phyloP scores from a whole-genome alignment of 1,140 invertebrate species.

The Wasmannia auropunctata region DNA sequence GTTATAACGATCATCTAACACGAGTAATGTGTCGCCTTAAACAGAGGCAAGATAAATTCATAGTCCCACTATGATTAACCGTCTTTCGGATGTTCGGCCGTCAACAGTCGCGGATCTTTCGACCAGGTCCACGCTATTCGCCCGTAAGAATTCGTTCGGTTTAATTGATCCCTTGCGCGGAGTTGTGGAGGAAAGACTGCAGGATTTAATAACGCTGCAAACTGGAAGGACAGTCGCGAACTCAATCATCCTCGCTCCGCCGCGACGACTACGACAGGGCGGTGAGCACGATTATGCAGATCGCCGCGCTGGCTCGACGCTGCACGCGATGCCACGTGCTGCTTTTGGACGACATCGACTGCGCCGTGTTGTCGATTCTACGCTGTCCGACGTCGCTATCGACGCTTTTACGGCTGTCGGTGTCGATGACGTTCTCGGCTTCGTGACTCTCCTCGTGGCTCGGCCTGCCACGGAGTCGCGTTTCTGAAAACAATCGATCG shows the following conservation, averaged over 20 bases:
- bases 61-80: background rate
- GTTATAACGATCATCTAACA: background rate
- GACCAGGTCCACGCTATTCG: slow-evolving; percentile 35
- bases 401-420: slow-evolving; percentile 56
- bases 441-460: slow-evolving; percentile 50
- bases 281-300: slow-evolving; percentile 68
- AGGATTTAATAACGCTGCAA: slow-evolving; percentile 52
- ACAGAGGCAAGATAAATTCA: slow-evolving; percentile 13
- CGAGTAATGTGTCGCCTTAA: background rate
- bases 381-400: slow-evolving; percentile 65
- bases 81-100: background rate
- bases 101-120: background rate
- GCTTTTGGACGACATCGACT: slow-evolving; percentile 82
- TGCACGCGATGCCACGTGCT: slow-evolving; percentile 41
- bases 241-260: slow-evolving; percentile 27
- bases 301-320: slow-evolving; percentile 47
- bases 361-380: slow-evolving; percentile 81
- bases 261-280: slow-evolving; percentile 66
- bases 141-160: slow-evolving; percentile 12
- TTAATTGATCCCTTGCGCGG: slow-evolving; percentile 70
- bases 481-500: slow-evolving; percentile 53
- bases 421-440: slow-evolving; percentile 61
- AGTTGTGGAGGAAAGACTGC: slow-evolving; percentile 60
- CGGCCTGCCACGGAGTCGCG: slow-evolving; percentile 31
- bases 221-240: slow-evolving; percentile 47